Evolutionary conservation across 1,140 invertebrate genomes (phyloP), one percentile per base, ranked within the genome.

Genomic region (Thalassaphorura encarpata): DNA sequence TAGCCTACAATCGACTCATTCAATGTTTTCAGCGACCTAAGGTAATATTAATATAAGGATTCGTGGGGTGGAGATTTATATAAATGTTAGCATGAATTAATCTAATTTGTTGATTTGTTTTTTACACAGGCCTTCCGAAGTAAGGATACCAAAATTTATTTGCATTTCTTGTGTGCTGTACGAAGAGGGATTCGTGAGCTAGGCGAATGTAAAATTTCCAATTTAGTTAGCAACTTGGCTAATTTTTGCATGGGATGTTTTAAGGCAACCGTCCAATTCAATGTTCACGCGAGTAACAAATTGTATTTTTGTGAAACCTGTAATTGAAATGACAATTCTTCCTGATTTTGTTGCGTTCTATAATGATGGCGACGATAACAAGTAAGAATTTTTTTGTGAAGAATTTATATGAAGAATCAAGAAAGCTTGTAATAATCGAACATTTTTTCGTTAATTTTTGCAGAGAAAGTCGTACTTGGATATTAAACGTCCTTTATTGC

Each of bases 341-440:
- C 66, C 66, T 29, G 63, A 67, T n/a, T 67, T 67, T 41, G 33
- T 63, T 2, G 40, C 52, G 1, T 63, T 67, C 29, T 67, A 49
- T 36, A 65, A 67, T 41, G 56, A 61, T 18, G 28, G 24, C 28
- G 60, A 64, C 49, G 63, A 57, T 1, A 64, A 62, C 19, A 56
- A 53, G 61, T 58, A 45, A 53, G n/a, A 6, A 24, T 42, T 18
- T 28, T 53, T 42, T 53, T 21, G 24, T 15, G 13, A 36, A 21
- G 18, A 16, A 11, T 51, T 13, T n/a, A 53, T 36, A 15, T 15
- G 36, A 5, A 26, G 16, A 23, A 6, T 29, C 27, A 8, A 53
- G 23, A 42, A 43, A n/a, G n/a, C n/a, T n/a, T n/a, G n/a, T n/a
- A n/a, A n/a, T n/a, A n/a, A n/a, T n/a, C n/a, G n/a, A n/a, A 45